A percentile compares a stretch with the other conserved stretches of the same genome.
Evolutionary conservation across 64 coral and sea anemone species (phyloP).

Genomic region (Montipora foliosa): DNA sequence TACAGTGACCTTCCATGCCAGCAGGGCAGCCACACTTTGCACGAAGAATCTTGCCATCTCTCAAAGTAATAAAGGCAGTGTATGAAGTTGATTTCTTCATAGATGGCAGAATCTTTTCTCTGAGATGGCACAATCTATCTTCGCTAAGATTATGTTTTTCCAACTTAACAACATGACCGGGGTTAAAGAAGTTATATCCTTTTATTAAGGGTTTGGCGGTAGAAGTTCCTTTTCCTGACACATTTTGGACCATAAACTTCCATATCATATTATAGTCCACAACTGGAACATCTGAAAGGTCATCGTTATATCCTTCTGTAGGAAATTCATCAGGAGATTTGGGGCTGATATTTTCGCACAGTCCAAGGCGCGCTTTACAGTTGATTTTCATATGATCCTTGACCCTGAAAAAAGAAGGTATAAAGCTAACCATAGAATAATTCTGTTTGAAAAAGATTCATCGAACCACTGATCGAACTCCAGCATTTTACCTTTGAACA

Average conservation of each 20-base stretch:
- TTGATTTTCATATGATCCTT: too few relatives aligned
- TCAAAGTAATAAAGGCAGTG: slow-evolving; percentile 9
- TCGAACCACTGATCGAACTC: too few relatives aligned
- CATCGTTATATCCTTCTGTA: slow-evolving; percentile 27
- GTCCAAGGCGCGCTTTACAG: too few relatives aligned
- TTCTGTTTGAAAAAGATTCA: too few relatives aligned
- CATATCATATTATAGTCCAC: slow-evolving; percentile 43
- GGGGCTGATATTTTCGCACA: too few relatives aligned
- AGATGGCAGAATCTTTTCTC: slow-evolving; percentile 27
- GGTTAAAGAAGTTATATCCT: slow-evolving; percentile 42
- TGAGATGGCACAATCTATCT: slow-evolving; percentile 3
- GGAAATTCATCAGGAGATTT: too few relatives aligned
- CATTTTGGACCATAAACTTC: slow-evolving; percentile 39
- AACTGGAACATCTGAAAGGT: slow-evolving; percentile 46
- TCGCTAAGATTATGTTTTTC: background rate
- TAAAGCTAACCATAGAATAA: too few relatives aligned
- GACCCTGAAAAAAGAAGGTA: too few relatives aligned
- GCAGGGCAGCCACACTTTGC: slow-evolving; percentile 64
- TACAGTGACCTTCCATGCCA: slow-evolving; percentile 53
- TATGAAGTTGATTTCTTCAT: slow-evolving; percentile 34
- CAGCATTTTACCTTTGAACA: slow-evolving; percentile 20
- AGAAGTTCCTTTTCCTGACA: slow-evolving; percentile 30
- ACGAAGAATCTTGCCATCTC: slow-evolving; percentile 1
- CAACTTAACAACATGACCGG: slow-evolving; percentile 16
- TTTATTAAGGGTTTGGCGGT: slow-evolving; percentile 29